Percentiles rank a stretch among this genome's conserved stretches.
These are phyloP conservation scores for Lasioglossum calceatum DNA, from an alignment of 2,888 invertebrate genomes.

Conservation along the genomic window DNA sequence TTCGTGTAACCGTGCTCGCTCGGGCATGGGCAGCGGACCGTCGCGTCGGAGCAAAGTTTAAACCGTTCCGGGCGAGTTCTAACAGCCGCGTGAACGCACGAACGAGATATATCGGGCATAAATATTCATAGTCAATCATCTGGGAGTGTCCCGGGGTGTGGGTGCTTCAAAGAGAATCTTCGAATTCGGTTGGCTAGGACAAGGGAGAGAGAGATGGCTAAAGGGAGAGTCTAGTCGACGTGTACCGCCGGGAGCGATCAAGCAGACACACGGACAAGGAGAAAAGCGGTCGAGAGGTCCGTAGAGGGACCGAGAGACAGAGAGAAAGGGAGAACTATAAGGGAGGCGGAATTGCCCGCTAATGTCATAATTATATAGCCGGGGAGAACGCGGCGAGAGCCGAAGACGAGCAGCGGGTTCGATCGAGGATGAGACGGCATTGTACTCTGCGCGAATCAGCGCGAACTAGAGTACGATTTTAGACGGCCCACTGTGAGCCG, in stretches of 20 bases:
- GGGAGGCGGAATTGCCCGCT: slow-evolving; percentile 67
- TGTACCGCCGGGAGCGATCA: slow-evolving; percentile 53
- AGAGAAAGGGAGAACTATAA: slow-evolving; percentile 44
- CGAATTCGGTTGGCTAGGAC: slow-evolving; percentile 54
- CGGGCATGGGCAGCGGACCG: neutral
- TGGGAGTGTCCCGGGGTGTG: slow-evolving; percentile 48
- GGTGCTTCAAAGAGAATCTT: slow-evolving; percentile 58
- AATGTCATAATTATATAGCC: slow-evolving; percentile 70
- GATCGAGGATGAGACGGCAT: slow-evolving; percentile 40
- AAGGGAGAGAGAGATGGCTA: slow-evolving; percentile 1
- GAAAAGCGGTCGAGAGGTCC: slow-evolving; percentile 20
- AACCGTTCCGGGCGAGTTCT: slow-evolving; percentile 24
- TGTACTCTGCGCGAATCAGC: slow-evolving; percentile 34
- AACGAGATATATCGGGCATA: slow-evolving; percentile 46
- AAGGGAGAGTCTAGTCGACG: slow-evolving; percentile 6
- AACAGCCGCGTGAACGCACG: slow-evolving; percentile 46
- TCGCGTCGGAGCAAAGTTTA: neutral
- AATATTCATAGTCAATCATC: slow-evolving; percentile 62
- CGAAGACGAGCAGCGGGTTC: slow-evolving; percentile 48
- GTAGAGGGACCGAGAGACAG: neutral
- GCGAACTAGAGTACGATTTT: slow-evolving; percentile 2
- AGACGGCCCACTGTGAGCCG: neutral
- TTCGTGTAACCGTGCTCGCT: neutral
- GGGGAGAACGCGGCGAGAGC: slow-evolving; percentile 31
- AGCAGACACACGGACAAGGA: slow-evolving; percentile 11